These are phyloP conservation scores for Plutella xylostella DNA, from an alignment of 2,888 invertebrate species.

Conservation along the genomic window DNA sequence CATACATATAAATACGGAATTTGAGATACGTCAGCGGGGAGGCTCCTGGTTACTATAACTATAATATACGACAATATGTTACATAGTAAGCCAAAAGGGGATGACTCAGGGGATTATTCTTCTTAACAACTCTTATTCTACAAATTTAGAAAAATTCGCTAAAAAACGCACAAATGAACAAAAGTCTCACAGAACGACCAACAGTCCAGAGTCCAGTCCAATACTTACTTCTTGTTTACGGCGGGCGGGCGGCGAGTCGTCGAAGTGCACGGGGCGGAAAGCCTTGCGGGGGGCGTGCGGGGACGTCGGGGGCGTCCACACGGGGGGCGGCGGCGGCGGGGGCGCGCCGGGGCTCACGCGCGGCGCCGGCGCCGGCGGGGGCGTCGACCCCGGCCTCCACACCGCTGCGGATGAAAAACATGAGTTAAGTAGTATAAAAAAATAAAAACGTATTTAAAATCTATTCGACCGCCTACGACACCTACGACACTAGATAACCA, in stretches of 20 bases:
- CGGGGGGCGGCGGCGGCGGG: constrained; percentile 73
- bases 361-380: constrained; percentile 39
- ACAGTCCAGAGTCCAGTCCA: neutral
- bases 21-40: no score
- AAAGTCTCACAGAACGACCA: no score
- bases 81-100: no score
- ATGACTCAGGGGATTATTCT: no score
- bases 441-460: no score
- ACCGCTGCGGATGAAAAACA: no score
- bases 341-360: constrained; percentile 56
- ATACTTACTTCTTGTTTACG: constrained; percentile 47
- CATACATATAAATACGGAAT: no score
- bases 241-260: constrained; percentile 53
- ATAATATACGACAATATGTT: no score
- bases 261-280: constrained; percentile 80
- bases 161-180: neutral
- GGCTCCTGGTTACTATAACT: no score
- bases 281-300: constrained; percentile 80
- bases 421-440: no score
- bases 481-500: no score
- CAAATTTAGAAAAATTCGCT: neutral
- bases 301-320: constrained; percentile 86
- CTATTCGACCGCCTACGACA: no score
- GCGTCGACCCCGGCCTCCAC: constrained; percentile 58
- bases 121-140: neutral